Evolutionary conservation across 2,797 vertebrate species (phyloP).

Genomic region (Helostoma temminkii): DNA sequence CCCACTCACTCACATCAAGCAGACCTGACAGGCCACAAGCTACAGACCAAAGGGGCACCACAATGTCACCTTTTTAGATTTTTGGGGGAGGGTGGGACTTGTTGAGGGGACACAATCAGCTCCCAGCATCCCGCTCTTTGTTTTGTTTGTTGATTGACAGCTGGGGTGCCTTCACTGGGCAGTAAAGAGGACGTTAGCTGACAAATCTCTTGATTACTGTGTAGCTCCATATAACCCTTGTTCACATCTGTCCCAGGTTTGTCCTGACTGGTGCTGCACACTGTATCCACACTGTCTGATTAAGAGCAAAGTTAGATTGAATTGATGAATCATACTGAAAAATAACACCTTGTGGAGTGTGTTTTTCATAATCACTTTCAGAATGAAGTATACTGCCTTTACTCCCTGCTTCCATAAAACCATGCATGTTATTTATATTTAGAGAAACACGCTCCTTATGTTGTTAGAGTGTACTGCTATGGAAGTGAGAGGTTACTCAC

Average conservation of each 20-base stretch:
- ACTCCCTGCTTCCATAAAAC: no score
- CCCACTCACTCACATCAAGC: constrained; percentile 88
- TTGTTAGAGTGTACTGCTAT: neutral
- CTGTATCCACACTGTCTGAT: neutral
- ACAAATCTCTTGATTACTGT: constrained; percentile 43
- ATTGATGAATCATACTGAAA: neutral
- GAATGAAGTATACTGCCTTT: no score
- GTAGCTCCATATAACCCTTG: constrained; percentile 38
- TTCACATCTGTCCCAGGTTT: constrained; percentile 21
- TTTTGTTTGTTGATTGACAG: constrained; percentile 83
- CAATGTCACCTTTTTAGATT: constrained; percentile 94
- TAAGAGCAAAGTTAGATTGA: neutral
- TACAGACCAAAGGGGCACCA: constrained; percentile 89
- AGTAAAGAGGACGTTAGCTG: constrained; percentile 59
- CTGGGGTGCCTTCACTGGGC: constrained; percentile 58
- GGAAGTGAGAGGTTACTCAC: neutral
- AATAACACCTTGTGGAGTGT: neutral
- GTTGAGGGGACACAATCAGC: constrained; percentile 76
- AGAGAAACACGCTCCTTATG: no score
- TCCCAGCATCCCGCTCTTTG: constrained; percentile 74
- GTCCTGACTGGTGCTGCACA: neutral
- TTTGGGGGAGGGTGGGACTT: constrained; percentile 70
- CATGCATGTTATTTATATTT: no score
- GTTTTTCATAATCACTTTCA: neutral
- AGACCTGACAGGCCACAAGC: constrained; percentile 94